Percentiles rank a stretch among this genome's conserved stretches.
phyloP scores from a whole-genome alignment of 64 coral and sea anemone species.

The Actinia equina region DNA sequence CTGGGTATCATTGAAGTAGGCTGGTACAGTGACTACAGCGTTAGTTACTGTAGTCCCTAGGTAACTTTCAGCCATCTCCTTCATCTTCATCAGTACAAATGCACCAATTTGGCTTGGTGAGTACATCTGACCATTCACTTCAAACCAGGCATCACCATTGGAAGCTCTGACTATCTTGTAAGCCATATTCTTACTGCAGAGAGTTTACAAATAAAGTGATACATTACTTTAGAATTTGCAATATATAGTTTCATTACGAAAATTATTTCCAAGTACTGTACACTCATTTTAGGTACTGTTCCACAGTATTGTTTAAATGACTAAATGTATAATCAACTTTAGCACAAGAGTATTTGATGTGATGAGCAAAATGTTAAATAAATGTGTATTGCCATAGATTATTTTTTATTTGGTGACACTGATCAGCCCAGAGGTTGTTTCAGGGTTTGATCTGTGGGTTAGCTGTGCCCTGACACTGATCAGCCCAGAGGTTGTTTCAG shows the following conservation, averaged over 20 bases:
- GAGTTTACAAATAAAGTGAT: background rate
- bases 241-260: too few relatives aligned
- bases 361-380: too few relatives aligned
- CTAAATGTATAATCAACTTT: too few relatives aligned
- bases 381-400: too few relatives aligned
- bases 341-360: background rate
- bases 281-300: too few relatives aligned
- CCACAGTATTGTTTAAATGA: too few relatives aligned
- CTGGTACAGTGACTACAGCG: constrained; percentile 89
- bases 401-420: too few relatives aligned
- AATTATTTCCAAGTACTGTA: too few relatives aligned
- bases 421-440: background rate
- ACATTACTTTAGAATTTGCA: too few relatives aligned
- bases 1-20: constrained; percentile 94
- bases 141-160: constrained; percentile 97
- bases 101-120: constrained; percentile 92
- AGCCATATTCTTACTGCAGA: constrained; percentile 59
- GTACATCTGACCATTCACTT: constrained; percentile 90
- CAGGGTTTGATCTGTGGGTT: too few relatives aligned
- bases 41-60: constrained; percentile 74
- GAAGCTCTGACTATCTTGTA: constrained; percentile 85
- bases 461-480: too few relatives aligned
- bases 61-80: constrained; percentile 88
- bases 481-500: too few relatives aligned
- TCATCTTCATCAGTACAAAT: constrained; percentile 91